Evolutionary conservation across 1,140 invertebrate species (phyloP).

Genomic region (Apis cerana): DNA sequence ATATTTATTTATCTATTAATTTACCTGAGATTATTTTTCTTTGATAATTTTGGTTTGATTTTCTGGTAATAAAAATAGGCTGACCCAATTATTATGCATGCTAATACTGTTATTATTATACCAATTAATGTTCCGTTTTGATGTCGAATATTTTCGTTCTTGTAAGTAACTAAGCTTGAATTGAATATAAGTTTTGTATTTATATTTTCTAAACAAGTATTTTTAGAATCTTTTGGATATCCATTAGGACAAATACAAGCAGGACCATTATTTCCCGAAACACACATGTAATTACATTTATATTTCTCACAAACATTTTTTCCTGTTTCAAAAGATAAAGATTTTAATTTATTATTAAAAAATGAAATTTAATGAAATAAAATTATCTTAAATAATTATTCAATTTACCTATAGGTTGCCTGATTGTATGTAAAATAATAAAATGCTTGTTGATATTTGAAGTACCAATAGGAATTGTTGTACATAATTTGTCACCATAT

Average conservation of each 20-base stretch:
- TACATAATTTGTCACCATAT: constrained; percentile 77
- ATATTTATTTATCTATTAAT: constrained; percentile 17
- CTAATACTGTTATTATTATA: constrained; percentile 48
- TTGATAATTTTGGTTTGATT: constrained; percentile 55
- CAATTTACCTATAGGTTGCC: constrained; percentile 77
- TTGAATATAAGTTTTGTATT: constrained; percentile 29
- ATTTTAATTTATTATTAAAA: not conserved
- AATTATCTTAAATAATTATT: not conserved
- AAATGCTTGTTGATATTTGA: constrained; percentile 79
- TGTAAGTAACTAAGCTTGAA: not conserved
- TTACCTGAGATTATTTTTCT: constrained; percentile 67
- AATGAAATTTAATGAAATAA: not conserved
- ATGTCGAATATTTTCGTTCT: not conserved
- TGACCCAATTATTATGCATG: constrained; percentile 34
- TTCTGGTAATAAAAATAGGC: constrained; percentile 67
- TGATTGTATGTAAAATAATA: constrained; percentile 81
- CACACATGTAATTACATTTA: constrained; percentile 82
- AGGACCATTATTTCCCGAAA: constrained; percentile 76
- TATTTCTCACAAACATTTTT: constrained; percentile 79
- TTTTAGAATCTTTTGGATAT: constrained; percentile 35
- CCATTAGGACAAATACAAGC: constrained; percentile 83
- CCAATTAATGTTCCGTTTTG: constrained; percentile 43
- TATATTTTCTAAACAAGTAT: constrained; percentile 20
- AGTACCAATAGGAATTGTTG: constrained; percentile 62
- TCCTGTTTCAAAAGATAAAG: constrained; percentile 51